phyloP scores from a whole-genome alignment of 2,888 invertebrate species.

The Leucophora obtusa region DNA sequence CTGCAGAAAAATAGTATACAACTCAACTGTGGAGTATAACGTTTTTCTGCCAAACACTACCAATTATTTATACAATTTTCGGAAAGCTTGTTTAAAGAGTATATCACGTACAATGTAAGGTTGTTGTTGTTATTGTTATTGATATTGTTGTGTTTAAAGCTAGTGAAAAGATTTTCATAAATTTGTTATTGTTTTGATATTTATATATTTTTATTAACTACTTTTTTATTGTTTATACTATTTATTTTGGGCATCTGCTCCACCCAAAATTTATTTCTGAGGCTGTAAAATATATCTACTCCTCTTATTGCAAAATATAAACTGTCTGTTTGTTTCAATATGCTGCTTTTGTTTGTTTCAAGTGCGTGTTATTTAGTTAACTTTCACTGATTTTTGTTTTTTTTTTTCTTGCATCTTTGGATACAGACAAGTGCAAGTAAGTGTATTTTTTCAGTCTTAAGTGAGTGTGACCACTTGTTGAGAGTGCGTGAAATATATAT shows the following conservation, averaged over 20 bases:
- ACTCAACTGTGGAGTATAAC: no score
- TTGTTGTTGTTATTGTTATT: neutral
- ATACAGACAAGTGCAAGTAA: neutral
- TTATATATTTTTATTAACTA: neutral
- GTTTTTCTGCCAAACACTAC: no score
- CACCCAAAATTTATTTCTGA: constrained; percentile 11
- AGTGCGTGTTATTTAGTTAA: constrained; percentile 53
- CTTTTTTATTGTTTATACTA: neutral
- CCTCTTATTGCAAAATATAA: constrained; percentile 13
- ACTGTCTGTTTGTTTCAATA: neutral
- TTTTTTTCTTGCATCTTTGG: neutral
- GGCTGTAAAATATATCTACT: neutral
- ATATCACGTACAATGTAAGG: neutral
- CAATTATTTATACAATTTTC: no score
- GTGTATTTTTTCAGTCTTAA: neutral
- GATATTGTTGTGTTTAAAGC: neutral
- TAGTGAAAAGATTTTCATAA: neutral
- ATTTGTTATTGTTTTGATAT: neutral
- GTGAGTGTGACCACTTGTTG: neutral
- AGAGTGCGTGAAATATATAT: neutral
- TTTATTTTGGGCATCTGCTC: neutral
- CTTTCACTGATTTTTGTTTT: constrained; percentile 54
- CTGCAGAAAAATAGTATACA: no score
- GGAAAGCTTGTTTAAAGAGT: neutral
- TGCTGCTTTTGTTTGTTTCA: neutral